Percentiles rank a stretch among this genome's conserved stretches.
Evolutionary conservation across 2,888 invertebrate genomes (phyloP).

Genomic region (Caenorhabditis sp.): DNA sequence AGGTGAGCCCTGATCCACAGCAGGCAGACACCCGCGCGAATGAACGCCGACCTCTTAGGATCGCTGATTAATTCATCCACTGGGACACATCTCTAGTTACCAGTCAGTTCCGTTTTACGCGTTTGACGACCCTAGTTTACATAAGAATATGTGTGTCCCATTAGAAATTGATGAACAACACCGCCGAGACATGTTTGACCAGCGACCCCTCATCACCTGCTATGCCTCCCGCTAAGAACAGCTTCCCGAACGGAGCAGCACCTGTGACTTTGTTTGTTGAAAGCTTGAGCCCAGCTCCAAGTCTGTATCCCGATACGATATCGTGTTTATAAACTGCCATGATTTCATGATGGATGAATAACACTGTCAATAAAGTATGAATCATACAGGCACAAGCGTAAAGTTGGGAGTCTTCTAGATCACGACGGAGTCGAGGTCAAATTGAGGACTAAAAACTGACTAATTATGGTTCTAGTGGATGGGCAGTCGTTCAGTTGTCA

Average conservation of each 20-base stretch:
- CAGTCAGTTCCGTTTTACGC: slow-evolving; percentile 15
- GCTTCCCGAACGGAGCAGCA: slow-evolving; percentile 24
- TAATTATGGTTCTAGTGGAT: slow-evolving; percentile 40
- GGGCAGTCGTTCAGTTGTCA: slow-evolving; percentile 61
- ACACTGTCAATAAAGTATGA: slow-evolving; percentile 46
- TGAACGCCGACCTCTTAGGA: slow-evolving; percentile 42
- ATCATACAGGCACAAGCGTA: neutral
- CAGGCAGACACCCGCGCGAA: slow-evolving; percentile 18
- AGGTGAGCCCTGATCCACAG: slow-evolving; percentile 23
- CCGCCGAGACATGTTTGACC: slow-evolving; percentile 56
- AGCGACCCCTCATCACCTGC: slow-evolving; percentile 57
- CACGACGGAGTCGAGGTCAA: slow-evolving; percentile 11
- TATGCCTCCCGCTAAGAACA: slow-evolving; percentile 51
- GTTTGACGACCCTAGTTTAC: slow-evolving; percentile 43
- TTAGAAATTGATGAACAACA: slow-evolving; percentile 62
- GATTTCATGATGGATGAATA: slow-evolving; percentile 48
- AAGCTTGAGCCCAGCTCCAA: neutral
- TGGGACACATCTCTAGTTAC: slow-evolving; percentile 60
- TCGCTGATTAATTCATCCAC: slow-evolving; percentile 64
- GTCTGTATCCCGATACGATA: neutral
- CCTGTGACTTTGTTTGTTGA: slow-evolving; percentile 51
- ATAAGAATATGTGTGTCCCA: slow-evolving; percentile 54
- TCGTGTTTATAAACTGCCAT: slow-evolving; percentile 53
- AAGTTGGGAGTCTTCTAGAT: neutral
- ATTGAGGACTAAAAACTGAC: slow-evolving; percentile 2